Conservation (phyloP, 2,113 vertebrate genomes). For the Cynocephalus volans region DNA sequence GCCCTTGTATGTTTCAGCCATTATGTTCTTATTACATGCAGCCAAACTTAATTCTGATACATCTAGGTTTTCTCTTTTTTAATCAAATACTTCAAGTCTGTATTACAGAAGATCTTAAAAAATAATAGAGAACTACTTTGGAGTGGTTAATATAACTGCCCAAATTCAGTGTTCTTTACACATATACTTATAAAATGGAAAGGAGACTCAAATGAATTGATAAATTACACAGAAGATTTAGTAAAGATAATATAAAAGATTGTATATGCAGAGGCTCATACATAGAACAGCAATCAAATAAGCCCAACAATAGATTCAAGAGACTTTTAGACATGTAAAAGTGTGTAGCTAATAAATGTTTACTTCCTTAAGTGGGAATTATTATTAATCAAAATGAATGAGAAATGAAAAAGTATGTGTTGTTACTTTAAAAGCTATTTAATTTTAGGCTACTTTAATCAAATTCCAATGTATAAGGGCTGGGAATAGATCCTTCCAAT, state of each 20-base stretch:
- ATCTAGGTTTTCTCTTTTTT: not conserved
- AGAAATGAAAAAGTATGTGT: not conserved
- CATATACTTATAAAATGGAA: not conserved
- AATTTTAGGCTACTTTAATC: not conserved
- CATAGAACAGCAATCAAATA: not conserved
- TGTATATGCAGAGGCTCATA: not conserved
- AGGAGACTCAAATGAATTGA: not conserved
- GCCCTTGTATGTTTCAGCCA: not conserved
- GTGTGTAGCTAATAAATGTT: not conserved
- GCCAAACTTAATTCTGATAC: not conserved
- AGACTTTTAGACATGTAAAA: not conserved
- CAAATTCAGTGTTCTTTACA: conserved; percentile 28
- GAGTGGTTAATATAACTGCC: not conserved
- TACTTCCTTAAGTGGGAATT: not conserved
- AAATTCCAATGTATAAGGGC: not conserved
- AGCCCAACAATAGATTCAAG: not conserved
- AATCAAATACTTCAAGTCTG: conserved; percentile 23
- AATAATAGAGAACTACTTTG: not conserved
- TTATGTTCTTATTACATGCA: not conserved
- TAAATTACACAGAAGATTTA: not conserved
- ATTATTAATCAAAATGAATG: not conserved
- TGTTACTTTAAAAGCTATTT: not conserved
- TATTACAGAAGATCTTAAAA: not conserved
- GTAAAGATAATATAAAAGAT: not conserved
- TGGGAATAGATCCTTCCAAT: not conserved